Evolutionary conservation across 1,140 invertebrate species (phyloP), one percentile per base, ranked within the genome.

Genomic region (Palaemon carinicauda): DNA sequence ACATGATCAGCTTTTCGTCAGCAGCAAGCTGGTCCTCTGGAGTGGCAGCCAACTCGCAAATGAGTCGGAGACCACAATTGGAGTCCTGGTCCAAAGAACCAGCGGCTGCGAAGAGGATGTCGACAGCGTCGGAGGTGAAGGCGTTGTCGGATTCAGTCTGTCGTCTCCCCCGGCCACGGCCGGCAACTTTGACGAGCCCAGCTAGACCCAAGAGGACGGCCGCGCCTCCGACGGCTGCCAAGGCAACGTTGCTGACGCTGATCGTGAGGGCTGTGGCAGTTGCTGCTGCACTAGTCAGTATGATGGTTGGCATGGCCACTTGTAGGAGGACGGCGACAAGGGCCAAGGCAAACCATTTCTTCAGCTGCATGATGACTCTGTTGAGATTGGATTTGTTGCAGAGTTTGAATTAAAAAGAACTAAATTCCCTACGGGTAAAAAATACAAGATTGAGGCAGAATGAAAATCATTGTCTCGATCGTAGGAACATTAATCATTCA

Each of bases 11-110:
- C 50, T 19, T 50, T 53, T 83, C 82, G 71, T 83, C 73, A 3
- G 5, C 17, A 19, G 65, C 24, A 29, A 83, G 82, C 52, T 77
- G 52, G 52, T 2, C 31, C 52, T 10, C 29, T 1, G 52, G 29
- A 7, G 53, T 50, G 52, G 82, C 74, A 14, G 82, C 71, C 73
- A 83, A 31, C 52, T 83, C 82, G 82, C 82, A 83, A 19, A 83
- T 71, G 15, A 83, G 51, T 1, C 82, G 82, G 24, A 77, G 82
- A 27, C 82, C 82, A 19, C 82, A 83, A 31, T 74, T 74, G 71
- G 73, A 41, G 52, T 60, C 0, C 17, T 31, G 71, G 52, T 75
- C 71, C 29, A 75, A 9, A 9, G 52, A 24, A 1, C 17, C 52
- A 1, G 82, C 82, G n/a, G 53, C 54, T 17, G 52, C 29, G n/a